phyloP scores from a whole-genome alignment of 2,797 vertebrate genomes.

The Pterois miles region DNA sequence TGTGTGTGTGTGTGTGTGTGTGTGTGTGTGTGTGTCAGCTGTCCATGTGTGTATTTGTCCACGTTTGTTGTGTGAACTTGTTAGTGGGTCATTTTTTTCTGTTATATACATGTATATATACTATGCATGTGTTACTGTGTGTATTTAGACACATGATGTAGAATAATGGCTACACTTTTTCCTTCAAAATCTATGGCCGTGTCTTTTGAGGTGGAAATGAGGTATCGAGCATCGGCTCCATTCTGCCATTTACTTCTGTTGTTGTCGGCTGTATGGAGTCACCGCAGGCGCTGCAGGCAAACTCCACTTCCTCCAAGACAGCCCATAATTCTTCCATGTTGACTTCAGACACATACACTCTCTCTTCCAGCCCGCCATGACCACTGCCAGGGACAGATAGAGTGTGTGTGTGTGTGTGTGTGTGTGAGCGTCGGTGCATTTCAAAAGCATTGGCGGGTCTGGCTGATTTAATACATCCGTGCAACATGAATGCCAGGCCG shows the following conservation, averaged over 20 bases:
- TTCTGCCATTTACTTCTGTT: constrained; percentile 43
- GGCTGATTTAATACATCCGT: constrained; percentile 56
- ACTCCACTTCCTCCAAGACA: constrained; percentile 56
- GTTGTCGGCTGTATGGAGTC: constrained; percentile 35
- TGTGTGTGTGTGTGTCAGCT: background rate
- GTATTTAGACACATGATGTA: constrained; percentile 26
- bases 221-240: constrained; percentile 44
- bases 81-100: background rate
- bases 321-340: constrained; percentile 66
- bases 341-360: constrained; percentile 48
- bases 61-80: background rate
- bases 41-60: background rate
- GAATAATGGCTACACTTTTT: constrained; percentile 40
- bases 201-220: constrained; percentile 61
- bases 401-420: background rate
- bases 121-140: constrained; percentile 1
- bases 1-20: background rate
- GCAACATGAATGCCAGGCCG: constrained; percentile 34
- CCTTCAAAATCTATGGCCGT: constrained; percentile 41
- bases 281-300: constrained; percentile 51
- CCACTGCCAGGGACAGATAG: constrained; percentile 10
- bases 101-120: constrained; percentile 7
- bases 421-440: background rate
- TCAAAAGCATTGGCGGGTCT: background rate
- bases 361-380: constrained; percentile 34